phyloP scores from a whole-genome alignment of 92 coral and sea anemone genomes.

The Porites divaricata region DNA sequence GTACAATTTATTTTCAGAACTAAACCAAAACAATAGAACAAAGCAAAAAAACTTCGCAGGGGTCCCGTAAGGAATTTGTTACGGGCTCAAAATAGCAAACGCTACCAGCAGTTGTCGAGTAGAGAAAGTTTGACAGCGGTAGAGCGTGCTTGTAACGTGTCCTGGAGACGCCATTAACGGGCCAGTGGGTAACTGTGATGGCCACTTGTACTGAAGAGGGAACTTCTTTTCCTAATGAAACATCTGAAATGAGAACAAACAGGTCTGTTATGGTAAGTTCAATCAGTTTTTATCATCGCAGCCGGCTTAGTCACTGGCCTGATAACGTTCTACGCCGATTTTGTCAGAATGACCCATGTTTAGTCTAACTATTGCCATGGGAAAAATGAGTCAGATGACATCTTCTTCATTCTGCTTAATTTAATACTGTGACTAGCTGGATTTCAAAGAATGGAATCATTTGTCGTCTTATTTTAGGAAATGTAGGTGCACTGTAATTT shows the following conservation, averaged over 20 bases:
- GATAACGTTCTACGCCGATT: no score
- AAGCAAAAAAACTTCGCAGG: conserved; percentile 21
- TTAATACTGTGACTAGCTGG: background rate
- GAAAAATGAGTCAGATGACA: background rate
- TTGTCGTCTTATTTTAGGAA: background rate
- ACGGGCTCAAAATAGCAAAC: conserved; percentile 40
- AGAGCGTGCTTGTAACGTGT: conserved; percentile 45
- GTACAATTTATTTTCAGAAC: conserved; percentile 25
- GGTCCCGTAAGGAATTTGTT: conserved; percentile 23
- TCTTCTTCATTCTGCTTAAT: background rate
- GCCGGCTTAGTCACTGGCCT: background rate
- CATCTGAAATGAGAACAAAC: background rate
- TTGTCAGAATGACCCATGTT: background rate
- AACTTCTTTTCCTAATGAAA: conserved; percentile 3
- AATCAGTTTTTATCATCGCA: background rate
- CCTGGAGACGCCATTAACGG: conserved; percentile 24
- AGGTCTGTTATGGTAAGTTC: conserved; percentile 19
- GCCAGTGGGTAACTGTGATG: conserved; percentile 12
- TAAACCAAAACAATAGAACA: conserved; percentile 25
- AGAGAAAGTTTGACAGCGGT: conserved; percentile 20
- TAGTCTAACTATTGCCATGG: background rate
- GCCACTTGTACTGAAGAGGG: conserved; percentile 30
- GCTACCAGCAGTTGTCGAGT: no score
- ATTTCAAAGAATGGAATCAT: background rate
- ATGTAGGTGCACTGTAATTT: background rate